phyloP scores from a whole-genome alignment of 37 sponge, comb jelly and placozoan species.

The Agelas oroides region DNA sequence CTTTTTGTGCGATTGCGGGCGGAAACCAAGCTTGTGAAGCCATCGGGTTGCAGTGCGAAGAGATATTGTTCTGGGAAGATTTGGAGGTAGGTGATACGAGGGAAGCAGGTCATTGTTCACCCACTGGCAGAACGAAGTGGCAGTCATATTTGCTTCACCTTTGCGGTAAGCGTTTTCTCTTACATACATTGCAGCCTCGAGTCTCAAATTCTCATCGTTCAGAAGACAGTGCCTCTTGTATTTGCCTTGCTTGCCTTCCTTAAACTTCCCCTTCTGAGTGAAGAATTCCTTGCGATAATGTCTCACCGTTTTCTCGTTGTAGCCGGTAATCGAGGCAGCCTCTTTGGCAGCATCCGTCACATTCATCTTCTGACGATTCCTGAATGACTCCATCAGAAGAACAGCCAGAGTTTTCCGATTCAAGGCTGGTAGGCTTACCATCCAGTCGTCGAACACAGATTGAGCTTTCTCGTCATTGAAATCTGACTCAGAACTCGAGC shows the following conservation, averaged over 20 bases:
- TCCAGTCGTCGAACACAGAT: too few species aligned
- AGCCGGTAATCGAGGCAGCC: slow-evolving; percentile 14
- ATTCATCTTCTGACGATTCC: too few species aligned
- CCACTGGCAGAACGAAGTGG: slow-evolving; percentile 44
- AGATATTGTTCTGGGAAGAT: slow-evolving; percentile 1
- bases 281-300: background rate
- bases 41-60: slow-evolving; percentile 24
- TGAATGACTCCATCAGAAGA: too few species aligned
- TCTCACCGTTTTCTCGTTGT: slow-evolving; percentile 7
- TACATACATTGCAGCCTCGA: slow-evolving; percentile 21
- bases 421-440: too few species aligned
- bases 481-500: too few species aligned
- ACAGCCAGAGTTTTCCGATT: too few species aligned
- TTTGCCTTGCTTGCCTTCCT: slow-evolving; percentile 3
- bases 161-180: slow-evolving; percentile 24
- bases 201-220: slow-evolving; percentile 25
- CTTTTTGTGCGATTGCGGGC: slow-evolving; percentile 23
- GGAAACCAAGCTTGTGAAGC: slow-evolving; percentile 17
- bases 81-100: background rate
- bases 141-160: slow-evolving; percentile 30
- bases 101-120: slow-evolving; percentile 24
- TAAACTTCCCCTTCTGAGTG: background rate
- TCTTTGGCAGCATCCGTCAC: background rate
- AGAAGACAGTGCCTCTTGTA: slow-evolving; percentile 23
- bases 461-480: too few species aligned